phyloP scores from a whole-genome alignment of 2,888 invertebrate species.

The Ochropleura plecta region DNA sequence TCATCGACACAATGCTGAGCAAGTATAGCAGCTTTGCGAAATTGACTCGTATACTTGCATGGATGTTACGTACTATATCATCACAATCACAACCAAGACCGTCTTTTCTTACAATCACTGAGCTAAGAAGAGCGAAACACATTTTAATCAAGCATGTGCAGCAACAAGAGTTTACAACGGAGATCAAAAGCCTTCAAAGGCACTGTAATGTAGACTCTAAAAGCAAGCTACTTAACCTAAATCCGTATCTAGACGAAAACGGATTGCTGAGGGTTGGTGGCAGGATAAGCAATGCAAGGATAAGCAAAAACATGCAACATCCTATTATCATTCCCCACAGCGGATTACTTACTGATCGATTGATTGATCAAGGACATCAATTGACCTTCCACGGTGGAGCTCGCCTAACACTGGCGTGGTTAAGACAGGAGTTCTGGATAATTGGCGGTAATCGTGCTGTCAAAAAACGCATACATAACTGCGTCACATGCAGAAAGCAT shows the following conservation, averaged over 20 bases:
- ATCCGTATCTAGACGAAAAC: neutral
- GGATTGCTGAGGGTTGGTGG: constrained; percentile 8
- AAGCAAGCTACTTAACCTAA: neutral
- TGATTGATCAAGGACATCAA: neutral
- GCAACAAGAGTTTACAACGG: neutral
- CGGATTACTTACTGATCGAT: neutral
- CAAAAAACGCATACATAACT: constrained; percentile 3
- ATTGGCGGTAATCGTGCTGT: neutral
- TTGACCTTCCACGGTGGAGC: neutral
- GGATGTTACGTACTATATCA: no score
- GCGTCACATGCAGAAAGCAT: neutral
- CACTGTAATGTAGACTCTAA: neutral
- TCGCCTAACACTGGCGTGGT: neutral
- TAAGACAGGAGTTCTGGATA: constrained; percentile 6
- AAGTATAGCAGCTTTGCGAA: no score
- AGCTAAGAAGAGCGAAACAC: no score
- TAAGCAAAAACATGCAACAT: constrained; percentile 1
- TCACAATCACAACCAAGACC: no score
- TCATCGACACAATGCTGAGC: no score
- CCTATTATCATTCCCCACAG: constrained; percentile 1
- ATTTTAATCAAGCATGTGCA: no score
- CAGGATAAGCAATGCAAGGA: neutral
- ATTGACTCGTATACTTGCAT: no score
- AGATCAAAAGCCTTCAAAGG: neutral
- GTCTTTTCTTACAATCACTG: no score